A percentile compares a stretch with the other conserved stretches of the same genome.
Evolutionary conservation across 2,888 invertebrate genomes (phyloP).

Genomic region (Panopea generosa): DNA sequence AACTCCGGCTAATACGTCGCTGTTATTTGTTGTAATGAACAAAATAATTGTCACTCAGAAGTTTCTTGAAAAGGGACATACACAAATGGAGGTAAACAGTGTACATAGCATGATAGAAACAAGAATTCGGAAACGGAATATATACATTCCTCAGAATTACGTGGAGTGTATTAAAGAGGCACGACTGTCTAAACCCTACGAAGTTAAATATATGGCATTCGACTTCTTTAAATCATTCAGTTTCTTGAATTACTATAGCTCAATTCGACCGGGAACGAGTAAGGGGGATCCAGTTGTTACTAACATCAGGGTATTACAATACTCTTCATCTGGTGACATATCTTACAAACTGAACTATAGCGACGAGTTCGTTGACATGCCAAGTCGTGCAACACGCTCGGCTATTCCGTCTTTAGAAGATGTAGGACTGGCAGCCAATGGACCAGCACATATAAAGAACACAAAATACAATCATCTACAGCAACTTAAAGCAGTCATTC

Average conservation of each 20-base stretch:
- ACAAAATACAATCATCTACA: conserved; percentile 15
- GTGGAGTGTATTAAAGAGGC: conserved; percentile 35
- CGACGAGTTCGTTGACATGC: not conserved
- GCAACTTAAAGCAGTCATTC: conserved; percentile 7
- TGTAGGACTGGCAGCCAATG: not conserved
- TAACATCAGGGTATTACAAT: conserved; percentile 26
- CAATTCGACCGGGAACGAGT: conserved; percentile 37
- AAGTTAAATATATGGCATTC: conserved; percentile 28
- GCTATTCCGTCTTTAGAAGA: not conserved
- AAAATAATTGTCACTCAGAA: too few relatives aligned
- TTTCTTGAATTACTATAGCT: conserved; percentile 24
- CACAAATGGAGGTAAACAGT: too few relatives aligned
- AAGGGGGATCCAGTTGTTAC: conserved; percentile 45
- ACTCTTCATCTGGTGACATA: not conserved
- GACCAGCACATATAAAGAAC: conserved; percentile 1
- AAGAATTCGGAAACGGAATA: conserved; percentile 22
- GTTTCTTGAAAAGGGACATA: too few relatives aligned
- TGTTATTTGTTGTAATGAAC: too few relatives aligned
- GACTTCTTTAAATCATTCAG: conserved; percentile 30
- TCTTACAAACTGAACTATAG: not conserved
- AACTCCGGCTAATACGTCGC: too few relatives aligned
- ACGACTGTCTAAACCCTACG: conserved; percentile 19
- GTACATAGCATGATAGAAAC: too few relatives aligned
- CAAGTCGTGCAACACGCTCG: not conserved
- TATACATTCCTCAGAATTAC: conserved; percentile 43